Evolutionary conservation across 1,140 invertebrate genomes (phyloP).

Genomic region (Phenacoccus solenopsis): DNA sequence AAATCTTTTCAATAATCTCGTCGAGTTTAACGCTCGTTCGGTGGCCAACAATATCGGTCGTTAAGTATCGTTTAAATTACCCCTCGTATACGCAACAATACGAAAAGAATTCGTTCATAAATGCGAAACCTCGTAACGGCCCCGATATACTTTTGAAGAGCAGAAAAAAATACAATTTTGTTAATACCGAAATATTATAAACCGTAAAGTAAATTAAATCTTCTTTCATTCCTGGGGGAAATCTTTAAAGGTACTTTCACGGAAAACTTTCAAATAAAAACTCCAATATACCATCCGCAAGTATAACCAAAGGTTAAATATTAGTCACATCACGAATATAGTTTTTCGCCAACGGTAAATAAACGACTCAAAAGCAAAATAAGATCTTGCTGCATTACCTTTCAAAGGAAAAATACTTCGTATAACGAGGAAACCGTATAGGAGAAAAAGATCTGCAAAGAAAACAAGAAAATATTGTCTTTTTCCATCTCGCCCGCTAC

Average conservation of each 20-base stretch:
- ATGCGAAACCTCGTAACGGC: too few relatives aligned
- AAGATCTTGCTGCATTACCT: neutral
- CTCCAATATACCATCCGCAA: neutral
- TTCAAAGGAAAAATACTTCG: neutral
- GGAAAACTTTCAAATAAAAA: neutral
- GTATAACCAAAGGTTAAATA: neutral
- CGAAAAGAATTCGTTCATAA: too few relatives aligned
- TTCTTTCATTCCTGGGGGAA: neutral
- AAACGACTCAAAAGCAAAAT: neutral
- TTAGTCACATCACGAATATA: slow-evolving; percentile 2
- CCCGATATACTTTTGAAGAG: too few relatives aligned
- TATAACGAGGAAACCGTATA: neutral
- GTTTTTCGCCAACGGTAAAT: neutral
- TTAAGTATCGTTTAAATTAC: too few relatives aligned
- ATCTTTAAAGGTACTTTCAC: neutral
- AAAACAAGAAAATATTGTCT: neutral
- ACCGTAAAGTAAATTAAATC: slow-evolving; percentile 3
- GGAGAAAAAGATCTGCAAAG: too few relatives aligned
- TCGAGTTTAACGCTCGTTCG: too few relatives aligned
- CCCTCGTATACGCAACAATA: too few relatives aligned
- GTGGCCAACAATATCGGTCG: too few relatives aligned
- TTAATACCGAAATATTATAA: neutral
- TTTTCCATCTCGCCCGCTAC: too few relatives aligned
- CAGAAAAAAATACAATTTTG: neutral
- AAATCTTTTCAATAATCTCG: too few relatives aligned